Base-by-base conservation (phyloP, 2,113 vertebrate species). In the Taurulus bubalis region DNA sequence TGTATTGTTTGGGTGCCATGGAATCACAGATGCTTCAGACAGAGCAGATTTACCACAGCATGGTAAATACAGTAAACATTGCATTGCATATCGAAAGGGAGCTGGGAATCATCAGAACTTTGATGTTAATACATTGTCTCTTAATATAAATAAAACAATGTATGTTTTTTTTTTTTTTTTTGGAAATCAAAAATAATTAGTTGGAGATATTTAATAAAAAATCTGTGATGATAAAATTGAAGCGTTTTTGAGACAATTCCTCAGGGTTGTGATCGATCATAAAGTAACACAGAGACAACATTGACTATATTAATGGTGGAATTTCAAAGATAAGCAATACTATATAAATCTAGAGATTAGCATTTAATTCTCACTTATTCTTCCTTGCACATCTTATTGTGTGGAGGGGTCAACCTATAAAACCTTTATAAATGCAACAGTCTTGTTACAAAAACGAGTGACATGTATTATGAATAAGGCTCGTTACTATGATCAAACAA, bases 1-100 rank as follows among this genome's bases (percentile, higher is more conserved):
- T 73, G 65, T 62, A 18, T 82, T 64, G 53, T 84, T 72, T 66
- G 71, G 63, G 24, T 76, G 53, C 16, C 67, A 67, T 79, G 66
- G 66, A 60, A 49, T 58, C 47, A 64, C 12, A 26, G 26, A 47
- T 16, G 24, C 49, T n/a, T 49, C 12, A 42, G 26, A 45, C 4
- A 59, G 24, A 74, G n/a, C 38, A 26, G 4, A 34, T 32, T 56
- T n/a, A 7, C 38, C 38, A 51, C 8, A 62, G 45, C 24, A 15
- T 34, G 8, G 5, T 66, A 42, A 64, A 20, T 53, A 49, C 45
- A 34, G 70, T 73, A 6, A 24, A 64, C 36, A 22, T 26, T 36
- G 22, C 16, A 42, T 42, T 42, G 42, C 12, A 45, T 15, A 45
- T 55, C 3, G 55, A 58, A 28, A 28, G 26, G 55, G 11, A 58